phyloP scores from a whole-genome alignment of 2,797 vertebrate genomes.

The Phoxinus dragarum region DNA sequence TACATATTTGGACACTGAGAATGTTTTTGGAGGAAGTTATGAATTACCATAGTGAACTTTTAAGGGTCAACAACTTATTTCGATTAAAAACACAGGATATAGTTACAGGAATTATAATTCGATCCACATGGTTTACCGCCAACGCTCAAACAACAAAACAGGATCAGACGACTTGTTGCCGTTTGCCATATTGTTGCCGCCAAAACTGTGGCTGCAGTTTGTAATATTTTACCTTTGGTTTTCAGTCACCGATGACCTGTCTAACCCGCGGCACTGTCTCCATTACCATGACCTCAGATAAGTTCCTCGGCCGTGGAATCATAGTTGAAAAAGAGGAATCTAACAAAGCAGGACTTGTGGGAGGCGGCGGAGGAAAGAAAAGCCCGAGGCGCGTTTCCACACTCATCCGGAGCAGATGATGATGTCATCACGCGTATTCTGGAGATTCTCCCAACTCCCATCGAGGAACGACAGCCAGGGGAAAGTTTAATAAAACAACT shows the following conservation, averaged over 20 bases:
- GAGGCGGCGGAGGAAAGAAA: conserved; percentile 13
- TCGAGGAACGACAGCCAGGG: conserved; percentile 45
- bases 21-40: not conserved
- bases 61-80: not conserved
- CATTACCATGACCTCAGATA: not conserved
- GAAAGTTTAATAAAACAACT: conserved; percentile 64
- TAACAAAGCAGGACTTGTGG: conserved; percentile 58
- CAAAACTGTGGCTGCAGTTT: not conserved
- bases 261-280: not conserved
- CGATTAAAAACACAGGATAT: not conserved
- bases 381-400: conserved; percentile 59
- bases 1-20: not conserved
- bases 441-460: conserved; percentile 69
- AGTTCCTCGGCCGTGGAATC: conserved; percentile 9
- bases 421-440: conserved; percentile 69
- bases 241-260: not conserved
- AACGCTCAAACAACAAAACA: not conserved
- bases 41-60: not conserved
- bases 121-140: not conserved
- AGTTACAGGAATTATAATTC: not conserved
- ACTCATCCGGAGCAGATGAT: conserved; percentile 66
- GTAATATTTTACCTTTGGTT: not conserved
- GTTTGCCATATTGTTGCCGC: not conserved
- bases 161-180: not conserved
- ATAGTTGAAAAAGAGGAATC: not conserved